Evolutionary conservation across 2,797 vertebrate genomes (phyloP), one percentile per base, ranked within the genome.

Genomic region (Melanitta fusca): DNA sequence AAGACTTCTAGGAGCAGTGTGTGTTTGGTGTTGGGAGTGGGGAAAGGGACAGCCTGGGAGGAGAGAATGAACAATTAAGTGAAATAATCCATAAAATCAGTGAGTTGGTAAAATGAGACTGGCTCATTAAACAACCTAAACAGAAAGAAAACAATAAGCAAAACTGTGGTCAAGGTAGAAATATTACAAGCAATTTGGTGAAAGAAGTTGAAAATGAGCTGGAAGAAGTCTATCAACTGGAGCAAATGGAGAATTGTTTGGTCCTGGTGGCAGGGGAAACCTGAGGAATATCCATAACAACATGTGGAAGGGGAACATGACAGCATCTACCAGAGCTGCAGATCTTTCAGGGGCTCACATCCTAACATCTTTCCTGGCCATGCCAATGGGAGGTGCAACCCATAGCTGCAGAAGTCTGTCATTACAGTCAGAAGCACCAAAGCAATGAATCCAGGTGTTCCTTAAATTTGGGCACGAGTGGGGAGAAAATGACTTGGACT

Each of bases 91-190:
- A 15, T 81, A 65, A 94, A 66, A 60, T 73, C 77, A 80, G 17
- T 88, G 81, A 88, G 78, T 77, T n/a, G 39, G 34, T 78, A 60
- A 89, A 94, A 71, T 79, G 27, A 82, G 94, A 88, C 32, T 78
- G 30, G 39, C 65, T 96, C 74, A 73, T 95, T 95, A 77, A 49
- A 69, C 69, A 83, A 64, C 54, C 93, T 81, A 85, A 85, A 83
- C 57, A 84, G 75, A 88, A 87, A 83, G 73, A 88, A 88, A 80
- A 65, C 34, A 83, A 80, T 80, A 85, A 83, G n/a, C 34, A 84
- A 71, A 93, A 73, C 32, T 56, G 10, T 70, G 78, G 60, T 80
- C 25, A 51, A 39, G 34, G 43, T 80, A 71, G 86, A 89, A 95
- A 69, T 81, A 73, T 21, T 80, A 65, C 57, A 78, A 58, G 54